These are phyloP conservation scores for Micromys minutus DNA, from an alignment of 2,113 vertebrate genomes.

Conservation along the genomic window DNA sequence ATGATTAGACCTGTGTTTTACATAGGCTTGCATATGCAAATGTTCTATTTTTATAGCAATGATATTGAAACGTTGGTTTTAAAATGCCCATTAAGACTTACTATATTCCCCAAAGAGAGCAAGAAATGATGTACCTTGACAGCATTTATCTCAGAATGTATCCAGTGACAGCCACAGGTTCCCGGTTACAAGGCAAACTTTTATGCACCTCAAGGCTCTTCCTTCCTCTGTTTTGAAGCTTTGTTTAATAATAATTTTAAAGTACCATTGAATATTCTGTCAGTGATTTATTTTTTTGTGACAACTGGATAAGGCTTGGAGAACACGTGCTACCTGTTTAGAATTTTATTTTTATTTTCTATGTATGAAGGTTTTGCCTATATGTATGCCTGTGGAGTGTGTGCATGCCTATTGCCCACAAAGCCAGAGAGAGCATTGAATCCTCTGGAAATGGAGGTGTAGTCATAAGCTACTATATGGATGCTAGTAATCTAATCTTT, in stretches of 20 bases:
- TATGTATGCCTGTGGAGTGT: no score
- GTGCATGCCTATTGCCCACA: neutral
- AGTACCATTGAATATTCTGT: neutral
- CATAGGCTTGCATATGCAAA: neutral
- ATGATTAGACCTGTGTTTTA: neutral
- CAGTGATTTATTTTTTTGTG: neutral
- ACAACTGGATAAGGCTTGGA: neutral
- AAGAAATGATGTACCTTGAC: neutral
- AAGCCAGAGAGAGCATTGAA: neutral
- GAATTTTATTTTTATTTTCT: neutral
- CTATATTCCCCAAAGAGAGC: neutral
- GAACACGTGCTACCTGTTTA: neutral
- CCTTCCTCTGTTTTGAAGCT: neutral
- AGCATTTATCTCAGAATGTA: neutral
- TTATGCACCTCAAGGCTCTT: neutral
- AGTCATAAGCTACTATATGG: neutral
- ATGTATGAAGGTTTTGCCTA: no score
- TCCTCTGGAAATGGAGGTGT: neutral
- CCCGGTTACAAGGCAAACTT: neutral
- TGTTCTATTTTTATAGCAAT: neutral
- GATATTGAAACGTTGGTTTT: neutral
- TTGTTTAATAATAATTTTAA: neutral
- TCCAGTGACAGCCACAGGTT: neutral
- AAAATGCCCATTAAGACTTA: neutral
- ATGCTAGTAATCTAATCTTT: neutral